These are phyloP conservation scores for Limnephilus rhombicus DNA, from an alignment of 2,888 invertebrate species.

Conservation along the genomic window DNA sequence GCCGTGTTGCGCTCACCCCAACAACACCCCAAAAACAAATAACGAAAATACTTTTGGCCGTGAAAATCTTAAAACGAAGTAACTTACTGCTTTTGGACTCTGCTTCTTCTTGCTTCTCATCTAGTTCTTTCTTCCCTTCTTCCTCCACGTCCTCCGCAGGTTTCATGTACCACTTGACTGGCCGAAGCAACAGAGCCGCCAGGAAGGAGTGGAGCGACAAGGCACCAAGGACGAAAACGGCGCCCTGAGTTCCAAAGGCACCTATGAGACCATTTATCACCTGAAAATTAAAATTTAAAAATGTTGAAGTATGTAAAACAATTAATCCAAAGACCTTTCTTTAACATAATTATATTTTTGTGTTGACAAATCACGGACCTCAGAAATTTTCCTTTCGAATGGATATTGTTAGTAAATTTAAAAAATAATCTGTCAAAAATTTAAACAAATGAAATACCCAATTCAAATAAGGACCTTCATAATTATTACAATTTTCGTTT, in stretches of 20 bases:
- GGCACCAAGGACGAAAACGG: slow-evolving; percentile 80
- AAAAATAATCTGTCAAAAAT: too few species aligned
- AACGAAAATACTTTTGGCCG: too few species aligned
- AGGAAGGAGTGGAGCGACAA: slow-evolving; percentile 80
- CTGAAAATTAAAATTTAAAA: neutral
- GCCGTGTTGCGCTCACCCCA: too few species aligned
- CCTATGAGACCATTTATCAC: slow-evolving; percentile 72
- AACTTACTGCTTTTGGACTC: slow-evolving; percentile 44
- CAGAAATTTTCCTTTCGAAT: too few species aligned
- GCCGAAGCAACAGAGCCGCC: slow-evolving; percentile 81
- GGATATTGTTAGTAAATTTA: too few species aligned
- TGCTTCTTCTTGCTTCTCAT: slow-evolving; percentile 29
- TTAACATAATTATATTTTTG: too few species aligned
- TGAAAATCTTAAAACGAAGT: too few species aligned
- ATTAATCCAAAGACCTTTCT: neutral
- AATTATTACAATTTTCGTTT: too few species aligned
- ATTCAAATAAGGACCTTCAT: too few species aligned
- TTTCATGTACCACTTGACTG: slow-evolving; percentile 82
- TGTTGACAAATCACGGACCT: too few species aligned
- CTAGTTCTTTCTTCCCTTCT: slow-evolving; percentile 5
- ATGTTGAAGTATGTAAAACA: neutral
- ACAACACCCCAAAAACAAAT: too few species aligned
- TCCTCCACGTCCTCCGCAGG: slow-evolving; percentile 71
- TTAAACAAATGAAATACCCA: too few species aligned
- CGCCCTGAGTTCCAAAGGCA: slow-evolving; percentile 79